Conservation (phyloP, 2,113 vertebrate genomes). For the Himantopus leucocephalus region DNA sequence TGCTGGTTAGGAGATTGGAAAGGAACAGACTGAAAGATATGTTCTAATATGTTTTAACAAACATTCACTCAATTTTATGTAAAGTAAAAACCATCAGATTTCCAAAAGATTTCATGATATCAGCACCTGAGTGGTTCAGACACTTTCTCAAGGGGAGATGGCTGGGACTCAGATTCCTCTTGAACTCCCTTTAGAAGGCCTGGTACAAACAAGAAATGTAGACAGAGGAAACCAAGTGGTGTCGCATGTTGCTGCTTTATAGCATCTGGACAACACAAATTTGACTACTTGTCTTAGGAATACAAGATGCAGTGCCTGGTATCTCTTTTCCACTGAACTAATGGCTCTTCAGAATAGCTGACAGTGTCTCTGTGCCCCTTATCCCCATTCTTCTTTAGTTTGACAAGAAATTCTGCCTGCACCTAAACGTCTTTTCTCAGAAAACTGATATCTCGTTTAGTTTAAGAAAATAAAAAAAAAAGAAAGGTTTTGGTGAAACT, state of each 20-base stretch:
- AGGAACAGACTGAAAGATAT: background rate
- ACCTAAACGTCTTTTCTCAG: background rate
- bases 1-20: background rate
- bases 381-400: background rate
- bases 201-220: background rate
- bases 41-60: background rate
- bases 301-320: background rate
- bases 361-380: background rate
- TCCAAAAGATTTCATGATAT: background rate
- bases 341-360: background rate
- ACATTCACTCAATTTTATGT: background rate
- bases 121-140: background rate
- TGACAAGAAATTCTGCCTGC: background rate
- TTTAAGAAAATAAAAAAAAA: background rate
- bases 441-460: background rate
- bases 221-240: background rate
- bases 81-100: background rate
- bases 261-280: background rate
- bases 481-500: background rate
- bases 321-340: background rate
- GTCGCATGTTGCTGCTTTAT: rapidly evolving
- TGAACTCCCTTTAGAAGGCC: background rate
- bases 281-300: background rate
- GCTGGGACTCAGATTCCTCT: background rate
- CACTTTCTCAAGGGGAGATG: background rate